These are phyloP conservation scores for Leptobrachium ailaonicum DNA, from an alignment of 2,113 vertebrate species.

Conservation along the genomic window DNA sequence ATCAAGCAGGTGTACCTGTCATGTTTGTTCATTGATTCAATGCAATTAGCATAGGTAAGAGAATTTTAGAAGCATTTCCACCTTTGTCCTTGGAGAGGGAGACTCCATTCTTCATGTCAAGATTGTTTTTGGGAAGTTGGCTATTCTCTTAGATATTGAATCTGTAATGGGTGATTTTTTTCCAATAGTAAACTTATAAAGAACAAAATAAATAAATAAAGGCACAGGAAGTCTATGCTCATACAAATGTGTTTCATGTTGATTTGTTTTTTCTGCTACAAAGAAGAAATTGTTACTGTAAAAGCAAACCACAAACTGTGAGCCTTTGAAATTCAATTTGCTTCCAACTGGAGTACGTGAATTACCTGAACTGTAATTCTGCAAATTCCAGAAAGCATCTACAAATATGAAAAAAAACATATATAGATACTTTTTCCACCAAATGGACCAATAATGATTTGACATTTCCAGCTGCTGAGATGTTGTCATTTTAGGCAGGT, in stretches of 20 bases:
- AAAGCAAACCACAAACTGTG: slow-evolving; percentile 37
- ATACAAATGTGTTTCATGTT: slow-evolving; percentile 31
- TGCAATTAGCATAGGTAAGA: too few species aligned
- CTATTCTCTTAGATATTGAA: too few species aligned
- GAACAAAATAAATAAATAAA: background rate
- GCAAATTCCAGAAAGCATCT: slow-evolving; percentile 40
- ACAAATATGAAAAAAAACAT: slow-evolving; percentile 45
- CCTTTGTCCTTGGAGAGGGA: too few species aligned
- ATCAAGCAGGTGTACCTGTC: too few species aligned
- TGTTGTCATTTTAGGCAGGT: slow-evolving; percentile 45
- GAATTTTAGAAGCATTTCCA: too few species aligned
- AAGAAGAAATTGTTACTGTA: slow-evolving; percentile 19
- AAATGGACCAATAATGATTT: slow-evolving; percentile 48
- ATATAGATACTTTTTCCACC: slow-evolving; percentile 42
- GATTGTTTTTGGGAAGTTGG: background rate
- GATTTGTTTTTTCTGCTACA: slow-evolving; percentile 34
- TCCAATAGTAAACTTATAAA: slow-evolving; percentile 15
- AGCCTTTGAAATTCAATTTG: slow-evolving; percentile 48
- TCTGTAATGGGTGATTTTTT: background rate
- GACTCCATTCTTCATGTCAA: too few species aligned
- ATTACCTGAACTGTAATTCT: slow-evolving; percentile 34
- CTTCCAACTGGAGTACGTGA: slow-evolving; percentile 39
- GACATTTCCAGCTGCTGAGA: slow-evolving; percentile 39
- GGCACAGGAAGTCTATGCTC: background rate
- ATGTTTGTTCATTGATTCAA: too few species aligned